Percentiles rank a stretch among this genome's conserved stretches.
These are phyloP conservation scores for Pyxicephalus adspersus DNA, from an alignment of 2,113 vertebrate species.

Conservation along the genomic window DNA sequence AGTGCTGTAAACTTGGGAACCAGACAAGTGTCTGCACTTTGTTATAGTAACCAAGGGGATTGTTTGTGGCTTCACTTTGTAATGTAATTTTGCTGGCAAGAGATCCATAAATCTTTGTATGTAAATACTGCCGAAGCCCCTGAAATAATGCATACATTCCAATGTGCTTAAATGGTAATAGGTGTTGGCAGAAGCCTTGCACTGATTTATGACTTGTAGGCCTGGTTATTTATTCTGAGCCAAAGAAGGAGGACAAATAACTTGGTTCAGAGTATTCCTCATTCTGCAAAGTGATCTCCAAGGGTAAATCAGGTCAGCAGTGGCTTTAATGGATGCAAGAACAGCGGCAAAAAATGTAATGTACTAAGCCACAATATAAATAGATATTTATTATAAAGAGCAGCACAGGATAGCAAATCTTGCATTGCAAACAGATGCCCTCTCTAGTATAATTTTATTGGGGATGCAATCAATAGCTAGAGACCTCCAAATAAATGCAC, in stretches of 20 bases:
- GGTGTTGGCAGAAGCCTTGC: conserved; percentile 43
- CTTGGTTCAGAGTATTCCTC: conserved; percentile 22
- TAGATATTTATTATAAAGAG: neutral
- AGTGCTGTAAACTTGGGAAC: conserved; percentile 11
- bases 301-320: conserved; percentile 48
- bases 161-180: conserved; percentile 51
- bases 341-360: neutral
- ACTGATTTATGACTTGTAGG: conserved; percentile 41
- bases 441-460: no score
- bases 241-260: conserved; percentile 19
- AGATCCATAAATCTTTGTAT: conserved; percentile 48
- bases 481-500: no score
- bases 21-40: conserved; percentile 45
- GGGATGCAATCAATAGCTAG: no score
- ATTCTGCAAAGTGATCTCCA: neutral
- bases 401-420: no score
- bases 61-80: conserved; percentile 36
- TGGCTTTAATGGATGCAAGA: neutral
- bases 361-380: neutral
- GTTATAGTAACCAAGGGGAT: conserved; percentile 50
- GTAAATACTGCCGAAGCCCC: conserved; percentile 46
- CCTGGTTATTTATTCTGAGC: conserved; percentile 23
- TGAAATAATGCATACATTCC: conserved; percentile 55
- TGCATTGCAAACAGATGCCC: no score
- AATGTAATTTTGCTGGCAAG: conserved; percentile 23